phyloP scores from a whole-genome alignment of 2,888 invertebrate genomes.

The Hemicrepidius hirtus region DNA sequence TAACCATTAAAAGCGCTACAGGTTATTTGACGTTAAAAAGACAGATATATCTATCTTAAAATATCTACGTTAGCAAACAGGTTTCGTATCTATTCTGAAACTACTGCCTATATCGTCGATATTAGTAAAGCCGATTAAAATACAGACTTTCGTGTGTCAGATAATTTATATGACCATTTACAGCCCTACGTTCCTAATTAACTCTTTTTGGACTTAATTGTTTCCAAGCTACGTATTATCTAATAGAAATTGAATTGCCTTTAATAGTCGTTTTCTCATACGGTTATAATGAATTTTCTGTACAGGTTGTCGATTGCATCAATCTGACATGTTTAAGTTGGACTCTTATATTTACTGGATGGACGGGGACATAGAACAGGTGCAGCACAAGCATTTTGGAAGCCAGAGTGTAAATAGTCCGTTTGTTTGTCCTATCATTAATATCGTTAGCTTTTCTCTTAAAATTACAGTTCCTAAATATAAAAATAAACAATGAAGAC shows the following conservation, averaged over 20 bases:
- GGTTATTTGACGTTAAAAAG: constrained; percentile 44
- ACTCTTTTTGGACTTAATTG: constrained; percentile 32
- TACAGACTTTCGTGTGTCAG: constrained; percentile 39
- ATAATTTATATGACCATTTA: constrained; percentile 44
- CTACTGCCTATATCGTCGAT: constrained; percentile 36
- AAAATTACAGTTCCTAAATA: constrained; percentile 57
- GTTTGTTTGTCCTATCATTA: constrained; percentile 61
- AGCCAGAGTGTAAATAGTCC: constrained; percentile 49
- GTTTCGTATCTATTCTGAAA: constrained; percentile 42
- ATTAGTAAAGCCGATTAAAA: constrained; percentile 45
- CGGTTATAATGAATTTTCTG: background rate
- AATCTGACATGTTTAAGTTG: constrained; percentile 17
- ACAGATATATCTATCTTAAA: constrained; percentile 42
- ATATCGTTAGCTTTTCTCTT: constrained; percentile 59
- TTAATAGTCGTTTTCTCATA: background rate
- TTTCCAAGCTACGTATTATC: constrained; percentile 12
- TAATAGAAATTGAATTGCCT: constrained; percentile 6
- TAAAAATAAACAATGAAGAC: constrained; percentile 60
- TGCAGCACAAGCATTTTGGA: constrained; percentile 55
- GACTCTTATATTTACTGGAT: constrained; percentile 57
- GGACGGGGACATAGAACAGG: constrained; percentile 57
- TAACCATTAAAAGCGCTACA: constrained; percentile 32
- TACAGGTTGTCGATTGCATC: background rate
- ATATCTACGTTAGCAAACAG: constrained; percentile 48
- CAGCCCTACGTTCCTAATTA: constrained; percentile 37